A percentile compares a stretch with the other conserved stretches of the same genome.
These are phyloP conservation scores for Tor tambroides DNA, from an alignment of 2,113 vertebrate genomes.

Conservation along the genomic window DNA sequence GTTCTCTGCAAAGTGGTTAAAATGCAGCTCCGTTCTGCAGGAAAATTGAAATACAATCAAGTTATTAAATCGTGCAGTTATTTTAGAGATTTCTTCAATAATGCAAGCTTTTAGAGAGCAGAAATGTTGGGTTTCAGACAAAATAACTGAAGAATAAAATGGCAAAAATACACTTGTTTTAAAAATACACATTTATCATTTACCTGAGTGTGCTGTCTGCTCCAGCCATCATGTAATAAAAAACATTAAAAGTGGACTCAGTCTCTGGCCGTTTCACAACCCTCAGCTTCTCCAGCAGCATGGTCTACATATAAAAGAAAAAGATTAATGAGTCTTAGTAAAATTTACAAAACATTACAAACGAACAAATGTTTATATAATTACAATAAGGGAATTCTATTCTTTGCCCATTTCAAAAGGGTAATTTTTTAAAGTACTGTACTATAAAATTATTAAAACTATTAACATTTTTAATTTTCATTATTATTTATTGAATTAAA, in stretches of 20 bases:
- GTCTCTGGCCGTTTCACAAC: slow-evolving; percentile 83
- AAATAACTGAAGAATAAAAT: neutral
- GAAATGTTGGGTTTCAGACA: neutral
- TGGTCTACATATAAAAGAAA: slow-evolving; percentile 76
- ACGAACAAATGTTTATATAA: neutral
- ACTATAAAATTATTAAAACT: too few species aligned
- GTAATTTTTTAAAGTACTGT: neutral
- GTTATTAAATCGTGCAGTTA: neutral
- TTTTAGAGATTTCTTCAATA: neutral
- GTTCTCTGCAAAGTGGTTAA: slow-evolving; percentile 93
- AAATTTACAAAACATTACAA: neutral
- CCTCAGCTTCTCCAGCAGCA: slow-evolving; percentile 93
- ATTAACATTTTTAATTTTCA: too few species aligned
- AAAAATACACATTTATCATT: slow-evolving; percentile 24
- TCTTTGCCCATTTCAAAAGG: too few species aligned
- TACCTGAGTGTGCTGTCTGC: slow-evolving; percentile 88
- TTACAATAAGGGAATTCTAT: neutral
- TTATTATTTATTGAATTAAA: too few species aligned
- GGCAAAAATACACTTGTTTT: too few species aligned
- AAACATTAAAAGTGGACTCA: slow-evolving; percentile 90
- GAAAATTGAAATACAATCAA: slow-evolving; percentile 16
- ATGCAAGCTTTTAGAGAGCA: neutral
- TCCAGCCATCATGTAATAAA: slow-evolving; percentile 95
- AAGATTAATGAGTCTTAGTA: neutral
- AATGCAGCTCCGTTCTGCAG: slow-evolving; percentile 92